These are phyloP conservation scores for Hirudo medicinalis DNA, from an alignment of 1,140 invertebrate genomes.

Conservation along the genomic window DNA sequence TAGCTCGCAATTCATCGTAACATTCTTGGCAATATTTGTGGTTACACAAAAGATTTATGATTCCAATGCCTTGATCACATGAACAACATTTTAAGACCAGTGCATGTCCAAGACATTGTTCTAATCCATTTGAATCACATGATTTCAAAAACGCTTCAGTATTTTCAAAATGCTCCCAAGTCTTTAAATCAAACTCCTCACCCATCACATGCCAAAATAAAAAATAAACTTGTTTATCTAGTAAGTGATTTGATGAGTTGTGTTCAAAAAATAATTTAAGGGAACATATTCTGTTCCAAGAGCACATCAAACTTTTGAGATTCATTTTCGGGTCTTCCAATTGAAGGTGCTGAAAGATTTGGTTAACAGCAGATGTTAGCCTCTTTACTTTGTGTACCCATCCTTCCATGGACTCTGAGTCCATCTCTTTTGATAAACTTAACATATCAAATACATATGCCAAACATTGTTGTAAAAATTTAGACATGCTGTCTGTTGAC, in stretches of 20 bases:
- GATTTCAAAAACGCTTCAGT: constrained; percentile 28
- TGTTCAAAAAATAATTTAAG: neutral
- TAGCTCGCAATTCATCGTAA: neutral
- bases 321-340: neutral
- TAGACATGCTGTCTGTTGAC: too few species aligned
- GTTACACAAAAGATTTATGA: neutral
- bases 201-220: constrained; percentile 22
- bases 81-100: neutral
- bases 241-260: neutral
- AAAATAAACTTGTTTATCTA: constrained; percentile 7
- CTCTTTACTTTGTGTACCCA: too few species aligned
- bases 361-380: neutral
- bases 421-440: too few species aligned
- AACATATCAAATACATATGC: too few species aligned
- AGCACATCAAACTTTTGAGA: neutral
- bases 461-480: too few species aligned
- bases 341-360: neutral
- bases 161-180: constrained; percentile 23
- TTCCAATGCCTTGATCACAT: neutral
- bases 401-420: too few species aligned
- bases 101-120: constrained; percentile 26
- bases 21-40: neutral
- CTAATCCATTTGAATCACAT: constrained; percentile 25
- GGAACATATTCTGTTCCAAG: neutral
- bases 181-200: constrained; percentile 25